These are phyloP conservation scores for Amblyteles armatorius DNA, from an alignment of 2,888 invertebrate species.

Conservation along the genomic window DNA sequence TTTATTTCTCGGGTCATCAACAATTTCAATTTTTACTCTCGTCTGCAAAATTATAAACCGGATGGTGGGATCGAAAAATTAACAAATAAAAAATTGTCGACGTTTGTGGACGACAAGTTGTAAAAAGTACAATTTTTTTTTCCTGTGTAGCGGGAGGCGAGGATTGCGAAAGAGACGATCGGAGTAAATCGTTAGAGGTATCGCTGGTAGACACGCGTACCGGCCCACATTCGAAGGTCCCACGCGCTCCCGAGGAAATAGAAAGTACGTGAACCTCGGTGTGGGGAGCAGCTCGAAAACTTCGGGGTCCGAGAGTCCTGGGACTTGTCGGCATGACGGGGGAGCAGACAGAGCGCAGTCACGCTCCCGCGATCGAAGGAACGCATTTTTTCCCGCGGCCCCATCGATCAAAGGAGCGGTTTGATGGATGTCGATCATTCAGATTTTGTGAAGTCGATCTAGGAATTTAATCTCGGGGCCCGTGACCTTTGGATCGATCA, in stretches of 20 bases:
- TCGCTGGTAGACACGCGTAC: conserved; percentile 52
- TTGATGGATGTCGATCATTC: background rate
- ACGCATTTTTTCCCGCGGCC: background rate
- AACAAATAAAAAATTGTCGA: too few relatives aligned
- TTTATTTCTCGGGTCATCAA: too few relatives aligned
- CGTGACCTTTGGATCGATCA: background rate
- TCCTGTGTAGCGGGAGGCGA: too few relatives aligned
- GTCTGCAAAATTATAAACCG: too few relatives aligned
- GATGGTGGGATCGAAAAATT: too few relatives aligned
- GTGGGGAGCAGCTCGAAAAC: conserved; percentile 2
- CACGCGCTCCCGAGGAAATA: conserved; percentile 65
- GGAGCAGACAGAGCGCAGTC: conserved; percentile 38
- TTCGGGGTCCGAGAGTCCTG: conserved; percentile 39
- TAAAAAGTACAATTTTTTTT: too few relatives aligned
- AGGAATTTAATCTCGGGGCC: background rate
- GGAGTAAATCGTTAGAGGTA: conserved; percentile 52
- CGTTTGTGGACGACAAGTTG: too few relatives aligned
- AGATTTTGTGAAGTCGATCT: background rate
- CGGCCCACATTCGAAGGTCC: conserved; percentile 64
- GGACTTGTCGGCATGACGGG: conserved; percentile 17
- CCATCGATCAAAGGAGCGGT: background rate
- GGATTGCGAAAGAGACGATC: conserved; percentile 46
- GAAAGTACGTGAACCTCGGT: conserved; percentile 65
- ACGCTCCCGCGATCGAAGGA: conserved; percentile 40
- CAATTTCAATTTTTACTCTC: too few relatives aligned